Evolutionary conservation across 2,888 invertebrate species (phyloP), one percentile per base, ranked within the genome.

Genomic region (Melieria omissa): DNA sequence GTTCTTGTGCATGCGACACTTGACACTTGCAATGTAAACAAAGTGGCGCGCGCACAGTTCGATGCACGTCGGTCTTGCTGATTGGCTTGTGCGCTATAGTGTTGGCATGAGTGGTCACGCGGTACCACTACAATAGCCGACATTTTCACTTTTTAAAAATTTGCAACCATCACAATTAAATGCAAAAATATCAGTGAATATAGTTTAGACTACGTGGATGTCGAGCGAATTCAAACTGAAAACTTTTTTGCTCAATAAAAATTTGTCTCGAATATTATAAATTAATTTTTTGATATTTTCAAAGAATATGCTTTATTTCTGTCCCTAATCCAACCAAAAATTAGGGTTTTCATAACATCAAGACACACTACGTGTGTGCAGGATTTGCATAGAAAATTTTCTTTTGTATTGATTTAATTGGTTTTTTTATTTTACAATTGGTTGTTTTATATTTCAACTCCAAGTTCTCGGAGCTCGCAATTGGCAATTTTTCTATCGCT

Each of bases 341-440:
- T 62, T 44, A 74, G 54, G 16, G 69, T 67, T 70, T 69, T 70
- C 60, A 49, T 68, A 12, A 71, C 65, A n/a, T 65, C 71, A n/a
- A 73, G 55, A 12, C 69, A 72, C 55, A 72, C 67, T 16, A 71
- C 52, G 65, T 74, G 74, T 69, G 71, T 71, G 65, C 68, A 73
- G 49, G 16, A 16, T 16, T 16, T 16, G 71, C 73, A 45, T 63
- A 54, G 7, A 55, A 55, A 63, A 70, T 63, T 16, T 55, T 63
- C 9, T 55, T 63, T 7, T 16, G 16, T 16, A 16, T 16, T 16
- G 16, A 16, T 16, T 16, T 16, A 1, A 16, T 16, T 16, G 1
- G 16, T 16, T 2, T 16, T 16, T 16, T 16, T 1, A 16, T 16
- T 16, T 16, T 16, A 16, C 16, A 16, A 16, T 2, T 1, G 16